Evolutionary conservation across 35 echinoderm and acorn worm species (phyloP).

Genomic region (Ophioderma brevispina): DNA sequence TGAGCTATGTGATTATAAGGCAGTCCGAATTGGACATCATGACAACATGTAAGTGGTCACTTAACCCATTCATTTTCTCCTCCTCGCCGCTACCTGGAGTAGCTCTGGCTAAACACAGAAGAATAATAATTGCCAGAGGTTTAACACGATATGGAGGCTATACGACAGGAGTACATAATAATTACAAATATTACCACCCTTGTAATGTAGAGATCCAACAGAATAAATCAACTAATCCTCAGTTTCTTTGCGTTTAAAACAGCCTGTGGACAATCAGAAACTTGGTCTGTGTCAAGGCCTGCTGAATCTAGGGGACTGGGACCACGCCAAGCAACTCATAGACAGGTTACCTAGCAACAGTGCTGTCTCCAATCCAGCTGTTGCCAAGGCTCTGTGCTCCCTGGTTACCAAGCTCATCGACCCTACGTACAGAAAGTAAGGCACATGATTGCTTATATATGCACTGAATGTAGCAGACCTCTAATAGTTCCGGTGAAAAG

Average conservation of each 20-base stretch:
- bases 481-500: too few relatives aligned
- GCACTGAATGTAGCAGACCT: too few relatives aligned
- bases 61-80: too few relatives aligned
- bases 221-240: not conserved
- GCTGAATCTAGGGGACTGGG: conserved; percentile 85
- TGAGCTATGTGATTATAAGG: not conserved
- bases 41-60: too few relatives aligned
- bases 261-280: conserved; percentile 88
- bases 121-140: not conserved
- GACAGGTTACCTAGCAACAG: conserved; percentile 72
- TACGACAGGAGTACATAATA: too few relatives aligned
- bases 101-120: not conserved
- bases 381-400: conserved; percentile 62
- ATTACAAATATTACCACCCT: not conserved
- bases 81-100: not conserved
- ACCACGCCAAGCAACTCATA: conserved; percentile 74
- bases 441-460: too few relatives aligned
- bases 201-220: not conserved
- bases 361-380: conserved; percentile 35
- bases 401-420: conserved; percentile 67
- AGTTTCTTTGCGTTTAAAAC: not conserved
- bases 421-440: conserved; percentile 81
- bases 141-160: not conserved
- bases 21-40: not conserved
- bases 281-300: conserved; percentile 81